Evolutionary conservation across 1,140 invertebrate genomes (phyloP).

Genomic region (Drosophila elegans): DNA sequence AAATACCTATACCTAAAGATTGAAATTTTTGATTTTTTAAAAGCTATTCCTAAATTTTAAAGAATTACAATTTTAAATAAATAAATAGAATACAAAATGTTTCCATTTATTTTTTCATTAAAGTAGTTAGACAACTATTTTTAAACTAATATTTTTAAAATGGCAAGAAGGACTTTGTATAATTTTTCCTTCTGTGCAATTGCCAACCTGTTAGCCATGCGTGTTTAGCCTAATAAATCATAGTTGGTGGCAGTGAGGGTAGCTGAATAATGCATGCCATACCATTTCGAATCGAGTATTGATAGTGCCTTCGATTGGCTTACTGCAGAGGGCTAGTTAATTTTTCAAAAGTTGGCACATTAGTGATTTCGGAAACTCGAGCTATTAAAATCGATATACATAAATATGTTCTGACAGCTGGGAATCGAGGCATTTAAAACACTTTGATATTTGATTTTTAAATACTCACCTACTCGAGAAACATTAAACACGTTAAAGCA

Average conservation of each 20-base stretch:
- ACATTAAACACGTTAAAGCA: not conserved
- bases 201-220: conserved; percentile 75
- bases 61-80: too few relatives aligned
- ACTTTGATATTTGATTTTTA: too few relatives aligned
- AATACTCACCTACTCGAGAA: too few relatives aligned
- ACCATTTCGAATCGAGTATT: conserved; percentile 59
- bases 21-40: too few relatives aligned
- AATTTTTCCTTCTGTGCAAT: conserved; percentile 11
- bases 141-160: too few relatives aligned
- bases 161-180: too few relatives aligned
- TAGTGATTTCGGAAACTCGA: conserved; percentile 21
- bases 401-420: not conserved
- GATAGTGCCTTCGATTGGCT: conserved; percentile 61
- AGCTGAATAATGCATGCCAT: conserved; percentile 45
- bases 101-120: too few relatives aligned
- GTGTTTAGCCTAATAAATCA: conserved; percentile 64
- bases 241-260: conserved; percentile 17
- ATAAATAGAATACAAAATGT: too few relatives aligned
- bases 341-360: conserved; percentile 37
- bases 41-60: not conserved
- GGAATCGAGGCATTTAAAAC: too few relatives aligned
- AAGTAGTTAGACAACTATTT: too few relatives aligned
- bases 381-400: conserved; percentile 21
- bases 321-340: conserved; percentile 45
- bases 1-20: too few relatives aligned